Evolutionary conservation across 2,888 invertebrate genomes (phyloP), one percentile per base, ranked within the genome.

Genomic region (Sminthurinus aureus): DNA sequence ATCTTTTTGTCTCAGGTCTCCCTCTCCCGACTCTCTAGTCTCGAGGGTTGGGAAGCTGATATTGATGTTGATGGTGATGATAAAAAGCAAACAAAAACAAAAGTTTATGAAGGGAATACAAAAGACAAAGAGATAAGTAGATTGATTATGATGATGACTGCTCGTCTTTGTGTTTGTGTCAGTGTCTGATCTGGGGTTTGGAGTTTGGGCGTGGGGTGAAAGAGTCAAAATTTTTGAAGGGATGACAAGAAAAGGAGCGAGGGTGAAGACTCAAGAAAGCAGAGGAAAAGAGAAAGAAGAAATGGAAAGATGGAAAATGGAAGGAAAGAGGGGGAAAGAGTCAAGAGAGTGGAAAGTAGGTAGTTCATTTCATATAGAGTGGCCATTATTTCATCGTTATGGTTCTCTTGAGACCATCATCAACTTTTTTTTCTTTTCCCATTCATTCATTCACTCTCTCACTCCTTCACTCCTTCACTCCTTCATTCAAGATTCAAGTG

Each of bases 351-450:
- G 22, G 11, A 26, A 18, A 12, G 51, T 15, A 51, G 84, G 22
- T 71, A 71, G 22, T 24, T 71, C 71, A 22, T 71, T 71, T 26
- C 71, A 71, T 84, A 85, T 80, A 84, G 84, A 85, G 84, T 86
- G 84, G 78, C 86, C 87, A 87, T 87, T 86, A 87, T 85, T 87
- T 84, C 85, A 85, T 83, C 83, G 86, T 87, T 86, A 87, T 87
- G 86, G 84, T 84, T 83, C 87, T 86, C 87, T 83, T 80, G 87
- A 84, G 87, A 84, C 87, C 85, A 86, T 87, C 87, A 87, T 86
- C 87, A 79, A 38, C 67, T 67, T 66, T 64, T 38, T 79, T 12
- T 64, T 58, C 9, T 11, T 58, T 58, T 58, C 9, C 58, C 58
- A 13, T 58, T 15, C 58, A 58, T 58, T 58, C 58, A 15, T 11